Conservation (phyloP, 2,797 vertebrate genomes). For the Ambastaia sidthimunki region DNA sequence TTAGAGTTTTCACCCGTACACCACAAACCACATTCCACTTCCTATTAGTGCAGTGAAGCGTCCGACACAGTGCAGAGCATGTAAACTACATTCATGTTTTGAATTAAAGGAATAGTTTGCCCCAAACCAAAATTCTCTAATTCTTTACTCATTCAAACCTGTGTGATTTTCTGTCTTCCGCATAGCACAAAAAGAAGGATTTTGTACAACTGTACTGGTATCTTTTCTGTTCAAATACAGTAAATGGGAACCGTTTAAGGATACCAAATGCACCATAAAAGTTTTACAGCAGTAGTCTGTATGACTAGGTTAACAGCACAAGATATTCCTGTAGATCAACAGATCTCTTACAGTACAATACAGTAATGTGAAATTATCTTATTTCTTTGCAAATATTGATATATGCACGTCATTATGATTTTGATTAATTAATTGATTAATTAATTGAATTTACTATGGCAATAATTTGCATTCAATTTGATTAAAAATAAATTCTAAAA, state of each 20-base stretch:
- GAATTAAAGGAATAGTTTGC: constrained; percentile 34
- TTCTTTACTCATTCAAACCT: neutral
- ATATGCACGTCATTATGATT: too few species aligned
- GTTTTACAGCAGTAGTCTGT: too few species aligned
- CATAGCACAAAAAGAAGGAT: neutral
- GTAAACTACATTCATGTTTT: constrained; percentile 38
- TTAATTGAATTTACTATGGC: too few species aligned
- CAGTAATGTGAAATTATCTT: too few species aligned
- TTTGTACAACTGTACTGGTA: neutral
- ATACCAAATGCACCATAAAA: too few species aligned
- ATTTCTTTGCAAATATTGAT: too few species aligned
- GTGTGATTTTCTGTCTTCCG: neutral
- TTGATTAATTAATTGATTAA: too few species aligned
- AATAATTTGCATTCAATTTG: too few species aligned
- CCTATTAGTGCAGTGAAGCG: constrained; percentile 52
- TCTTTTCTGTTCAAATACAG: neutral
- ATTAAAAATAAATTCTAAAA: too few species aligned
- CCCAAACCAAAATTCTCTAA: neutral
- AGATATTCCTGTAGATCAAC: too few species aligned
- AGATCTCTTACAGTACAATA: too few species aligned
- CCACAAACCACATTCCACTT: constrained; percentile 51
- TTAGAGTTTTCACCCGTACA: constrained; percentile 61
- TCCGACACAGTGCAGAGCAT: constrained; percentile 28
- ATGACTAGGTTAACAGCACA: too few species aligned
- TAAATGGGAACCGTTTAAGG: neutral